Evolutionary conservation across 2,888 invertebrate species (phyloP), one percentile per base, ranked within the genome.

Genomic region (Chrysodeixis includens): DNA sequence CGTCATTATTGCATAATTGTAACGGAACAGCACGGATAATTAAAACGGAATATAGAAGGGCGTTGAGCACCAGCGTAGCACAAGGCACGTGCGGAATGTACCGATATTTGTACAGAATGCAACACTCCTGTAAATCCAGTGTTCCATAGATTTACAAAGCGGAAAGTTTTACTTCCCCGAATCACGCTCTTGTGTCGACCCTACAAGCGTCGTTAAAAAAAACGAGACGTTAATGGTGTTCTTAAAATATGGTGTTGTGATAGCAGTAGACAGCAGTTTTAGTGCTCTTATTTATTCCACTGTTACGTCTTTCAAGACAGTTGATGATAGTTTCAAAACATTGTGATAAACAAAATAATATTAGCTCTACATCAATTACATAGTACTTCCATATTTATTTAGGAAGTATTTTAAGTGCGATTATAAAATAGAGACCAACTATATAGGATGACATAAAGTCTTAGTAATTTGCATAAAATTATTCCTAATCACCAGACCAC

Each of bases 71-170:
- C 72, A 76, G 69, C 72, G 75, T 76, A 66, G 77, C 74, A 78
- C 73, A 81, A 83, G 84, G 83, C 86, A 90, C 88, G 90, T 86
- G 88, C 83, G 75, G 71, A 78, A 68, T 70, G 46, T 59, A 60
- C 74, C 71, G 86, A 88, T 90, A 91, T 91, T 92, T 90, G 89
- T 89, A 90, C 83, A 75, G 71, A 74, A 79, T 75, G 71, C 67
- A 79, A 74, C 78, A 76, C 66, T 69, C 72, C 71, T 57, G 59
- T 63, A 52, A 52, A 72, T 56, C 61, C n/a, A n/a, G n/a, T n/a
- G n/a, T n/a, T n/a, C n/a, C 64, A 66, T 65, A 73, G 62, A 66
- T 74, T n/a, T 65, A 60, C 53, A 69, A 67, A 73, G 66, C 60
- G 71, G 70, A 70, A 72, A 69, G 63, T 66, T 71, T 72, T 66